These are phyloP conservation scores for Aegithalos caudatus DNA, from an alignment of 2,113 vertebrate genomes.

Conservation along the genomic window DNA sequence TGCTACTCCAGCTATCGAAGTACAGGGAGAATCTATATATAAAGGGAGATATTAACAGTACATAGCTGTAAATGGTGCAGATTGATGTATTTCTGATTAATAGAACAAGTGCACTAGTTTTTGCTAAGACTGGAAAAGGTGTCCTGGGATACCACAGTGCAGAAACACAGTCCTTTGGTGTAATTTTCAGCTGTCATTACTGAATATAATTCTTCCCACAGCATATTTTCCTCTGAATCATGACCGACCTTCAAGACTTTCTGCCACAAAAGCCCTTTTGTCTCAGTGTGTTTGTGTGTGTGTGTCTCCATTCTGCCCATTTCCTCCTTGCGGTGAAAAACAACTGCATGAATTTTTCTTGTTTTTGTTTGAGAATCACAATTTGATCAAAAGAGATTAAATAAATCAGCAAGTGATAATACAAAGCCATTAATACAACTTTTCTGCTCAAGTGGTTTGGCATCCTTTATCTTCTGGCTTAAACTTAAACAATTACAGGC, in stretches of 20 bases:
- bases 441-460: constrained; percentile 73
- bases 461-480: constrained; percentile 69
- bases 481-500: constrained; percentile 72
- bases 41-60: not conserved
- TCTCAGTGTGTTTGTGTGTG: not conserved
- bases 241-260: constrained; percentile 51
- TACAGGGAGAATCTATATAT: not conserved
- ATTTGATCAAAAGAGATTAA: constrained; percentile 72
- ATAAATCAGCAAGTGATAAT: constrained; percentile 72
- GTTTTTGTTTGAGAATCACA: constrained; percentile 45
- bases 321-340: constrained; percentile 38
- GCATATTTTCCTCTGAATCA: constrained; percentile 28
- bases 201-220: not conserved
- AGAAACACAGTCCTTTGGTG: not conserved
- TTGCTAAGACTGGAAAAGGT: not conserved
- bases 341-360: not conserved
- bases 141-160: not conserved
- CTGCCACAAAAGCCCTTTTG: constrained; percentile 56
- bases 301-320: constrained; percentile 12
- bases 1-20: not conserved
- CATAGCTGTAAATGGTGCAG: not conserved
- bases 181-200: not conserved
- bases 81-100: not conserved
- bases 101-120: not conserved
- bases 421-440: constrained; percentile 69